A percentile compares a stretch with the other conserved stretches of the same genome.
Evolutionary conservation across 2,113 vertebrate genomes (phyloP).

Genomic region (Notiomystis cincta): DNA sequence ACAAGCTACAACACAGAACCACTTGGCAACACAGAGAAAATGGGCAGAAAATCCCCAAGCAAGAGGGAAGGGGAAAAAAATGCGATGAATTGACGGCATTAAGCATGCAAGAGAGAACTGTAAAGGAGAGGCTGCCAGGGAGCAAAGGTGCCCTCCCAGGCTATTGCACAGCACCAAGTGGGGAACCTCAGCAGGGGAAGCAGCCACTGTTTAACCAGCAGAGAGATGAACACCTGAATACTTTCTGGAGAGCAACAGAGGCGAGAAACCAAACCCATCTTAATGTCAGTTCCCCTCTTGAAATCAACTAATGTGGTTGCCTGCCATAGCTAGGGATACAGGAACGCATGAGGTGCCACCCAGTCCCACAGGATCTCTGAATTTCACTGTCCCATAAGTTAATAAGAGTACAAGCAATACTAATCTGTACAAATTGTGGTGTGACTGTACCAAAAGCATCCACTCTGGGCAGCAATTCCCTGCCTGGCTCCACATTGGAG

Average conservation of each 20-base stretch:
- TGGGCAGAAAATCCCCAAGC: constrained; percentile 43
- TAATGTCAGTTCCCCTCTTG: neutral
- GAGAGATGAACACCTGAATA: neutral
- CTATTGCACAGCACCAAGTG: neutral
- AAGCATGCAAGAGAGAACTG: neutral
- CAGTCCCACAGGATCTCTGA: neutral
- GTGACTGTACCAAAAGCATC: neutral
- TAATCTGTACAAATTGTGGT: neutral
- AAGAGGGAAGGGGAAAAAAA: neutral
- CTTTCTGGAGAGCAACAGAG: neutral
- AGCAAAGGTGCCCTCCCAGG: neutral
- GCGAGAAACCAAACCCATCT: fast-evolving
- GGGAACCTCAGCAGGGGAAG: neutral
- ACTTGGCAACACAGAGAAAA: constrained; percentile 51
- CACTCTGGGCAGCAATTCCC: neutral
- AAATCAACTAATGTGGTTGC: neutral
- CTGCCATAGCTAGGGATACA: neutral
- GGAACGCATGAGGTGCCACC: fast-evolving
- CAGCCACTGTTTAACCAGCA: neutral
- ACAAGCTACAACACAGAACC: constrained; percentile 60
- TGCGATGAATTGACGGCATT: neutral
- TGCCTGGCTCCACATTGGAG: neutral
- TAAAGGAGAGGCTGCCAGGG: neutral
- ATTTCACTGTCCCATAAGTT: neutral
- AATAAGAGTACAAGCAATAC: neutral